Conservation (phyloP, 2,113 vertebrate genomes). For the Chroicocephalus ridibundus region DNA sequence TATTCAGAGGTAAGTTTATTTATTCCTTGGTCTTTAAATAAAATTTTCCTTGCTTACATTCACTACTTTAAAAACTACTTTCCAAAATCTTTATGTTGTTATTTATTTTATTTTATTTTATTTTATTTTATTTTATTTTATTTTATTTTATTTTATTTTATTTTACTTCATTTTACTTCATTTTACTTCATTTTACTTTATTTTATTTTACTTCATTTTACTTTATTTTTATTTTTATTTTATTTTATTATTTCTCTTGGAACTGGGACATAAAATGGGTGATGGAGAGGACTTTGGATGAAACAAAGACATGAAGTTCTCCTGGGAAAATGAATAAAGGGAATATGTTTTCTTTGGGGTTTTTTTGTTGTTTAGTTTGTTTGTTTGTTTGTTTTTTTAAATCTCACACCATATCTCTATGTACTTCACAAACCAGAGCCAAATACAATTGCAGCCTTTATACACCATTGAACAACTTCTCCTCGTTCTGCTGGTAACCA, state of each 20-base stretch:
- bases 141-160: neutral
- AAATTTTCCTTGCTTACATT: neutral
- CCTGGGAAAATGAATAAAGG: neutral
- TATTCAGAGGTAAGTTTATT: neutral
- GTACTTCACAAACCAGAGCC: neutral
- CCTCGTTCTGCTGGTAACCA: fast-evolving
- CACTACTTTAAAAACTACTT: neutral
- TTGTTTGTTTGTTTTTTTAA: neutral
- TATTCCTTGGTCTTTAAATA: neutral
- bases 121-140: neutral
- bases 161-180: too few relatives aligned
- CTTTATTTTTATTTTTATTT: neutral
- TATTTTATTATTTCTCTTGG: neutral
- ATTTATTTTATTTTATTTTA: too few relatives aligned
- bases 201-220: too few relatives aligned
- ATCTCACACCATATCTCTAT: neutral
- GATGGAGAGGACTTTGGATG: neutral
- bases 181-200: too few relatives aligned
- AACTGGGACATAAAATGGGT: neutral
- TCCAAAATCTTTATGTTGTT: neutral
- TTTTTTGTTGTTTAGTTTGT: neutral
- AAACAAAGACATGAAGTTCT: neutral
- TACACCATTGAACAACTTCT: neutral
- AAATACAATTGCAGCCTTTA: neutral
- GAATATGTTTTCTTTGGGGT: neutral